Conservation (phyloP, 1,140 invertebrate species). For the Caenorhabditis brenneri region DNA sequence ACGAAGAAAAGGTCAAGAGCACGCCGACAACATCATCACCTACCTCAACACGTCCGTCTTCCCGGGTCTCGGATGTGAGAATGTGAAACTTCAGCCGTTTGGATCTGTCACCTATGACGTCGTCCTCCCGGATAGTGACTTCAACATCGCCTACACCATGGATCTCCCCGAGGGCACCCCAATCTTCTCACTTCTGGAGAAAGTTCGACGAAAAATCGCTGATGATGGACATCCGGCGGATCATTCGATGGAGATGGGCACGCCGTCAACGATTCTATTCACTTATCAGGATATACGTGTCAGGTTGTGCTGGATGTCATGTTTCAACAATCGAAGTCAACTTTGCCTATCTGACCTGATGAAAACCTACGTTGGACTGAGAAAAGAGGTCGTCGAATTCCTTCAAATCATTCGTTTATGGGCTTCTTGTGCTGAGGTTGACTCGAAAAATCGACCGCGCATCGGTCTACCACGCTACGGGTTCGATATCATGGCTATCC, state of each 20-base stretch:
- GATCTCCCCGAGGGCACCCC: background rate
- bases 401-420: slow-evolving; percentile 9
- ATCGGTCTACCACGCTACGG: slow-evolving; percentile 9
- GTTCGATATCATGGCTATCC: slow-evolving; percentile 49
- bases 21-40: background rate
- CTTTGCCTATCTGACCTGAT: background rate
- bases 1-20: background rate
- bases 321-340: background rate
- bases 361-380: background rate
- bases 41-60: background rate
- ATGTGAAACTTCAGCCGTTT: background rate
- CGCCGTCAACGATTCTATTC: background rate
- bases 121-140: background rate
- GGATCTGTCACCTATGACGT: background rate
- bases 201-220: background rate
- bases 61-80: background rate
- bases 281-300: background rate
- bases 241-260: slow-evolving; percentile 28
- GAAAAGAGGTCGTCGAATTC: slow-evolving; percentile 3
- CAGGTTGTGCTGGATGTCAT: background rate
- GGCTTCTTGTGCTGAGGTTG: background rate
- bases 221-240: slow-evolving; percentile 31
- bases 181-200: background rate
- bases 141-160: slow-evolving; percentile 2
- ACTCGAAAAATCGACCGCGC: slow-evolving; percentile 2